Percentiles rank a stretch among this genome's conserved stretches.
Conservation (phyloP, 2,797 vertebrate species). For the Tarsius wallacei region DNA sequence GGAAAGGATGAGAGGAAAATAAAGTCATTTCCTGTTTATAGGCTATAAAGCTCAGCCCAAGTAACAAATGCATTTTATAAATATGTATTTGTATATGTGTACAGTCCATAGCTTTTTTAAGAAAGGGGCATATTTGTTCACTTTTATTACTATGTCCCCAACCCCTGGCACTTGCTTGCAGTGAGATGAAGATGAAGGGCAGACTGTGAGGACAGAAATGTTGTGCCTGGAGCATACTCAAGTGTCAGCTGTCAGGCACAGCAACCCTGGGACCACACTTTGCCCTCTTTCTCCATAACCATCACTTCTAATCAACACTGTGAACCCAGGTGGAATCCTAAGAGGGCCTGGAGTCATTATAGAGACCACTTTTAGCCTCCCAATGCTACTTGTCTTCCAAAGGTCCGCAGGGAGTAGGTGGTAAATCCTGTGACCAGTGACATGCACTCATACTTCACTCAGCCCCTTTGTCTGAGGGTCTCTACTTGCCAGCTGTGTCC, state of each 20-base stretch:
- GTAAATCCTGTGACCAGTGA: slow-evolving; percentile 12
- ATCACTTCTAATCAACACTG: neutral
- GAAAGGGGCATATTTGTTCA: neutral
- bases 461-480: neutral
- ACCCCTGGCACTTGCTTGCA: neutral
- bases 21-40: neutral
- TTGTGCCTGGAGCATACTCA: neutral
- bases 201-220: neutral
- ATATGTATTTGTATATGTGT: neutral
- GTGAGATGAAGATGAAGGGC: neutral
- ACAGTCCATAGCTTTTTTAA: neutral
- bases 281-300: neutral
- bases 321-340: neutral
- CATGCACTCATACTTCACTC: neutral
- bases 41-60: neutral
- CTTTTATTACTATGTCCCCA: neutral
- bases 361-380: neutral
- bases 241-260: neutral
- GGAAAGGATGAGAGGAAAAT: slow-evolving; percentile 1
- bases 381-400: neutral
- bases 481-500: slow-evolving; percentile 27
- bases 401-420: neutral
- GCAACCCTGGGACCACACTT: neutral
- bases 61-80: neutral
- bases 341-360: neutral